A percentile compares a stretch with the other conserved stretches of the same genome.
Conservation (phyloP, 2,888 invertebrate genomes). For the Drosophila recens region DNA sequence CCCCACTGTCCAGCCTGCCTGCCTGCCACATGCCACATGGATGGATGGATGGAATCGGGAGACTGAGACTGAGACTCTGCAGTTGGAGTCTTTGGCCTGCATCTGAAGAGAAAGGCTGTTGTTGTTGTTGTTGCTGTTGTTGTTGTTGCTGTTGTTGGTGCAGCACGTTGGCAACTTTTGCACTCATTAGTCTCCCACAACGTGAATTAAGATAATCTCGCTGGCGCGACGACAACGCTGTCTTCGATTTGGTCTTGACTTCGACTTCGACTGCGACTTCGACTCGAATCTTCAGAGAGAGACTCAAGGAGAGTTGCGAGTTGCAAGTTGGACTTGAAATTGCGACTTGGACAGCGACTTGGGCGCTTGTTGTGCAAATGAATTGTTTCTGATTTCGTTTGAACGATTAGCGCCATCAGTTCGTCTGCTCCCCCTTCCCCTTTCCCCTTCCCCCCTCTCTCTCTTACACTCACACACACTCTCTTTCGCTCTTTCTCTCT, state of each 20-base stretch:
- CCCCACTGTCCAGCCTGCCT: conserved; percentile 16
- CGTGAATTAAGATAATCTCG: conserved; percentile 85
- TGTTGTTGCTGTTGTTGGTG: conserved; percentile 1
- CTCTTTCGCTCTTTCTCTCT: conserved; percentile 2
- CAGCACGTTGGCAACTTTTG: conserved; percentile 72
- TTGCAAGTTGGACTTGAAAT: conserved; percentile 29
- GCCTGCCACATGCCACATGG: conserved; percentile 21
- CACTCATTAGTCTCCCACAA: conserved; percentile 85
- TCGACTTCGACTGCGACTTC: conserved; percentile 8
- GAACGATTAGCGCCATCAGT: conserved; percentile 83
- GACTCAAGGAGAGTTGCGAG: not conserved
- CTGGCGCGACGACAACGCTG: conserved; percentile 56
- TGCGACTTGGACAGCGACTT: conserved; percentile 42
- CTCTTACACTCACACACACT: not conserved
- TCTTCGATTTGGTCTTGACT: conserved; percentile 24
- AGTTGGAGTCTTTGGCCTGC: conserved; percentile 8
- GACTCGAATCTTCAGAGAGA: not conserved
- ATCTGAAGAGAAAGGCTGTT: conserved; percentile 45
- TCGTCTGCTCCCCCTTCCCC: conserved; percentile 19
- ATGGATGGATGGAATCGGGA: conserved; percentile 38
- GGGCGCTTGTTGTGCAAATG: conserved; percentile 85
- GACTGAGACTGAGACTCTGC: not conserved
- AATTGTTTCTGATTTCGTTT: conserved; percentile 85
- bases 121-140: conserved; percentile 11
- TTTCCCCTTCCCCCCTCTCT: not conserved